Evolutionary conservation across 1,140 invertebrate species (phyloP).

Genomic region (Homarus americanus): DNA sequence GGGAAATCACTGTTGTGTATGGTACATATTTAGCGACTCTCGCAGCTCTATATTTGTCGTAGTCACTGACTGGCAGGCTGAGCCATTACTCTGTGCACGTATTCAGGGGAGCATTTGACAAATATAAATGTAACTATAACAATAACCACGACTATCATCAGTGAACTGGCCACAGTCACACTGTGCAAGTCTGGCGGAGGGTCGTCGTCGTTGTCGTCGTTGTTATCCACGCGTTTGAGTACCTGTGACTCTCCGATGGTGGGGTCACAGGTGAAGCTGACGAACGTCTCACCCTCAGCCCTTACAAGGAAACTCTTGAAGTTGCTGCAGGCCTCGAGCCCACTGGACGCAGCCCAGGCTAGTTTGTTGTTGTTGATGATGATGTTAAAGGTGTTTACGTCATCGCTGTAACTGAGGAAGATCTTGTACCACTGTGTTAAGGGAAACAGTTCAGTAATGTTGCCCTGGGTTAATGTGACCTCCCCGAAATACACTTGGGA

Average conservation of each 20-base stretch:
- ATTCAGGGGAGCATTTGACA: no score
- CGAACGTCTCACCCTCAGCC: neutral
- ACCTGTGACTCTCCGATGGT: neutral
- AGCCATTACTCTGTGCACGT: no score
- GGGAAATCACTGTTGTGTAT: no score
- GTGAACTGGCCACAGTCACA: no score
- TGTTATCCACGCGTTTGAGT: no score
- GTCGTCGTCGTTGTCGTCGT: no score
- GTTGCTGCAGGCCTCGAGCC: neutral
- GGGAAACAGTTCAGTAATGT: neutral
- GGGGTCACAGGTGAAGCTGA: conserved; percentile 11
- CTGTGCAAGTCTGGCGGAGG: no score
- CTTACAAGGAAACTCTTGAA: neutral
- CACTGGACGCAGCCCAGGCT: neutral
- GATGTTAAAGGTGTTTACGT: neutral
- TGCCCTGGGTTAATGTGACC: neutral
- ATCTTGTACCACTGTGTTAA: conserved; percentile 18
- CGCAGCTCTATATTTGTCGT: no score
- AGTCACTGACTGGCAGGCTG: no score
- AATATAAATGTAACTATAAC: no score
- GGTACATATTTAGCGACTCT: no score
- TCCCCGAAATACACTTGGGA: neutral
- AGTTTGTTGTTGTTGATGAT: neutral
- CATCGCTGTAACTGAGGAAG: neutral
- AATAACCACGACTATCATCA: no score